Conservation (phyloP, 2,888 invertebrate species). For the Abrostola triplasia region DNA sequence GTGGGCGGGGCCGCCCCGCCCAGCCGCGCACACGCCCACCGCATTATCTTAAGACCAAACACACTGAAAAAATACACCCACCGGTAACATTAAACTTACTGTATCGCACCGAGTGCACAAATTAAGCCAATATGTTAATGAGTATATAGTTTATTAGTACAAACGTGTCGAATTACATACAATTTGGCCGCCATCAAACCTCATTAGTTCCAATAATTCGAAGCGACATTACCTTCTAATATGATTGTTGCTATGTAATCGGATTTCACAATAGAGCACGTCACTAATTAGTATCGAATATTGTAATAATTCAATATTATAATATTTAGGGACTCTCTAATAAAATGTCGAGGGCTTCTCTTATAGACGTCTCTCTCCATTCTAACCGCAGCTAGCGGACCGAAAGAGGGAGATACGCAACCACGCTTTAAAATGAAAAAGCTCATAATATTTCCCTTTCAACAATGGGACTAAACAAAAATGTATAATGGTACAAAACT, state of each 20-base stretch:
- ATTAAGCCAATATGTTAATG: slow-evolving; percentile 37
- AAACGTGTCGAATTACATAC: slow-evolving; percentile 59
- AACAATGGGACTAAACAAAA: slow-evolving; percentile 86
- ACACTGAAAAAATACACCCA: slow-evolving; percentile 39
- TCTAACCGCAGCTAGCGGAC: slow-evolving; percentile 62
- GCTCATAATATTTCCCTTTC: slow-evolving; percentile 85
- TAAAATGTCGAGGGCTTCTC: slow-evolving; percentile 29
- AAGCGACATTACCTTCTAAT: slow-evolving; percentile 57
- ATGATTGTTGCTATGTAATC: slow-evolving; percentile 39
- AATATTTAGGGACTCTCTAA: slow-evolving; percentile 12
- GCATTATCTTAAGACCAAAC: slow-evolving; percentile 64
- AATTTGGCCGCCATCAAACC: slow-evolving; percentile 61
- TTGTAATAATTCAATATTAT: not conserved
- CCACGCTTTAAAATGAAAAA: slow-evolving; percentile 79
- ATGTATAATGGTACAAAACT: slow-evolving; percentile 85
- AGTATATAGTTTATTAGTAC: slow-evolving; percentile 51
- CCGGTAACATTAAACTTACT: slow-evolving; percentile 29
- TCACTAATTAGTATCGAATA: slow-evolving; percentile 6
- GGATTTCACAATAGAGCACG: slow-evolving; percentile 31
- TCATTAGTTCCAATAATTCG: slow-evolving; percentile 67
- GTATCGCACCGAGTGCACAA: slow-evolving; percentile 38
- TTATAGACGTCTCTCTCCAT: slow-evolving; percentile 69
- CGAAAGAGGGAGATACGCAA: slow-evolving; percentile 72
- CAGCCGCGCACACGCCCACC: slow-evolving; percentile 77
- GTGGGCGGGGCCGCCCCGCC: slow-evolving; percentile 81